Percentiles rank a stretch among this genome's conserved stretches.
These are phyloP conservation scores for Petromus typicus DNA, from an alignment of 2,113 vertebrate species.

Conservation along the genomic window DNA sequence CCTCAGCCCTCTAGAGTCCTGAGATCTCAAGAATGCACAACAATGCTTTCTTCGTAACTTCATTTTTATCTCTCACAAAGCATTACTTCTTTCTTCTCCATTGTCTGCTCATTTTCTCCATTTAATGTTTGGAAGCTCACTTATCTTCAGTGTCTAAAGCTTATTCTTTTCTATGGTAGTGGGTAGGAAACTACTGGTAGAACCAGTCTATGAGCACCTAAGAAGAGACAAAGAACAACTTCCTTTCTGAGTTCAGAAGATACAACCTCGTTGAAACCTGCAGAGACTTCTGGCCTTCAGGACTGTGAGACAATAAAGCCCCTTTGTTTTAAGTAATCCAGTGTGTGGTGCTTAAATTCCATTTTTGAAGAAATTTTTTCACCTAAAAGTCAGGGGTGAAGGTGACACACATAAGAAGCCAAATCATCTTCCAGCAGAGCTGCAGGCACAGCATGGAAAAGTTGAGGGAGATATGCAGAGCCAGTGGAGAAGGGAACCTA, in stretches of 20 bases:
- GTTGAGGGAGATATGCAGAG: too few relatives aligned
- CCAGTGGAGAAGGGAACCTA: not conserved
- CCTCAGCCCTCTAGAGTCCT: not conserved
- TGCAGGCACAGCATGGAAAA: not conserved
- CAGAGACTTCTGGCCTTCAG: not conserved
- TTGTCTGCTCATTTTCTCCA: not conserved
- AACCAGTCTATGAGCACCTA: not conserved
- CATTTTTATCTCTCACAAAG: not conserved
- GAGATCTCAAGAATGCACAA: not conserved
- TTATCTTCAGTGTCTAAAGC: not conserved
- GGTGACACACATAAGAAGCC: not conserved
- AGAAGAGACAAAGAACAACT: not conserved
- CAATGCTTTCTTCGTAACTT: not conserved
- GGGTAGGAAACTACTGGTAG: not conserved
- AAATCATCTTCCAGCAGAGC: not conserved
- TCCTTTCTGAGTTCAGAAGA: not conserved
- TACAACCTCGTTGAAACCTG: not conserved
- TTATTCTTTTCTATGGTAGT: conserved; percentile 8
- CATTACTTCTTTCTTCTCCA: not conserved
- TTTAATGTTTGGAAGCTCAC: conserved; percentile 29
- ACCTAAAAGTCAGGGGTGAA: not conserved
- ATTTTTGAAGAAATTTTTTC: not conserved
- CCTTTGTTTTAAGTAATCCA: not conserved
- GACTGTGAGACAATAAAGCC: not conserved
- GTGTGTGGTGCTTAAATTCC: not conserved